phyloP scores from a whole-genome alignment of 2,888 invertebrate species.

The Meghimatium bilineatum region DNA sequence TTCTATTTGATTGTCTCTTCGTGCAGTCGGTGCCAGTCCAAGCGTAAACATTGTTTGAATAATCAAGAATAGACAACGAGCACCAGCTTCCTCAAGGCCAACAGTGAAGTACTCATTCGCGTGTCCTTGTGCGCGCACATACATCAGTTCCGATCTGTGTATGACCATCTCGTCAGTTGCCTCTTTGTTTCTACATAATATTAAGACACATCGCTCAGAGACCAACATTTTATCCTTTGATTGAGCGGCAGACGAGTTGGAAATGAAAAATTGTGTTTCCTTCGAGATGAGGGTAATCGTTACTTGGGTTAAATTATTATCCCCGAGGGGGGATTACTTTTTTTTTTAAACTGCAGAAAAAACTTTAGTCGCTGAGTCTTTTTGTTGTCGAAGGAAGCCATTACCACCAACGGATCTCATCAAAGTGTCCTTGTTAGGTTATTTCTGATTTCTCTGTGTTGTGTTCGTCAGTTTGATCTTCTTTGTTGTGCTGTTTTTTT shows the following conservation, averaged over 20 bases:
- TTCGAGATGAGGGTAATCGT: constrained; percentile 19
- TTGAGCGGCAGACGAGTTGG: constrained; percentile 1
- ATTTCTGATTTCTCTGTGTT: neutral
- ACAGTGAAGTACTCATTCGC: neutral
- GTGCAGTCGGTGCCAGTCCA: neutral
- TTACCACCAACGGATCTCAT: constrained; percentile 17
- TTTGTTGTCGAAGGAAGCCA: neutral
- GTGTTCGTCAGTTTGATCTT: neutral
- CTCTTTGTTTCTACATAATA: neutral
- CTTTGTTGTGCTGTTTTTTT: neutral
- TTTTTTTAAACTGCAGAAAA: neutral
- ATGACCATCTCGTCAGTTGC: neutral
- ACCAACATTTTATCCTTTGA: constrained; percentile 15
- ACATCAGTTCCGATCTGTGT: neutral
- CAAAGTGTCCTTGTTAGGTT: neutral
- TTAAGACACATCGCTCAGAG: constrained; percentile 4
- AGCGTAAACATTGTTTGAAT: neutral
- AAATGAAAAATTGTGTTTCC: neutral
- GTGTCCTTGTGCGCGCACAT: neutral
- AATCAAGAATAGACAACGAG: neutral
- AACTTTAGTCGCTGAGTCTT: neutral
- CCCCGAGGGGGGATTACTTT: constrained; percentile 3
- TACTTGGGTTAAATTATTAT: constrained; percentile 1
- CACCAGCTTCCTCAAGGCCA: neutral
- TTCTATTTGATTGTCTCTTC: neutral